phyloP scores from a whole-genome alignment of 1,140 invertebrate species.

The Cyrtorhinus lividipennis region DNA sequence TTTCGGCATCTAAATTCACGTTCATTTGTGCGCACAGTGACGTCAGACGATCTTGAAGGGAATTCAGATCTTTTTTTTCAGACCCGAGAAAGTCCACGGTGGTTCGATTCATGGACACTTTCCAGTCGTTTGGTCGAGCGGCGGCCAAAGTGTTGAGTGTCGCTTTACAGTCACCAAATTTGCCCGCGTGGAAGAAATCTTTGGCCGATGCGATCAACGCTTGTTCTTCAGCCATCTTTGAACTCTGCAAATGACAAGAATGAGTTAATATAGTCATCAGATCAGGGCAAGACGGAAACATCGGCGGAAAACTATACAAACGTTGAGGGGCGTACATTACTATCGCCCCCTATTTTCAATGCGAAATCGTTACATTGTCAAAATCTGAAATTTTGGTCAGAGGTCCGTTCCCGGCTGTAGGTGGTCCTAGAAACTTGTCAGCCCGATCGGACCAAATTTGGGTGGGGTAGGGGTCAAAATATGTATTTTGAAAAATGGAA shows the following conservation, averaged over 20 bases:
- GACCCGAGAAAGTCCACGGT: conserved; percentile 55
- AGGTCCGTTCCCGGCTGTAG: too few relatives aligned
- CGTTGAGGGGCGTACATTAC: too few relatives aligned
- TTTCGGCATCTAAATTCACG: conserved; percentile 38
- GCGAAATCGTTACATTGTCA: too few relatives aligned
- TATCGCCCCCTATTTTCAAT: too few relatives aligned
- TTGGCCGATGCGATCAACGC: conserved; percentile 29
- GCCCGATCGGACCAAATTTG: too few relatives aligned
- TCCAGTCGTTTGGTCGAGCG: conserved; percentile 44
- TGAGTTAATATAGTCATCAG: too few relatives aligned
- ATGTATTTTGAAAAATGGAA: too few relatives aligned
- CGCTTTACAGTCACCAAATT: conserved; percentile 41
- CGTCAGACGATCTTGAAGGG: conserved; percentile 49
- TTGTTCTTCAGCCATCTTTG: conserved; percentile 12
- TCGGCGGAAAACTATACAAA: too few relatives aligned
- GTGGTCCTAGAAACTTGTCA: too few relatives aligned
- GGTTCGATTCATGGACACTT: conserved; percentile 55
- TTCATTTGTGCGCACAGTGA: conserved; percentile 11
- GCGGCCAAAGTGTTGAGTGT: conserved; percentile 42
- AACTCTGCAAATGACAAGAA: neutral
- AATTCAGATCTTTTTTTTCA: conserved; percentile 52
- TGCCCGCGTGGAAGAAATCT: conserved; percentile 39
- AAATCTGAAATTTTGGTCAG: too few relatives aligned
- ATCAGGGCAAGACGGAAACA: too few relatives aligned
- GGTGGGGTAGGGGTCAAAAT: too few relatives aligned